phyloP scores from a whole-genome alignment of 2,113 vertebrate species.

The Ailurus styani region DNA sequence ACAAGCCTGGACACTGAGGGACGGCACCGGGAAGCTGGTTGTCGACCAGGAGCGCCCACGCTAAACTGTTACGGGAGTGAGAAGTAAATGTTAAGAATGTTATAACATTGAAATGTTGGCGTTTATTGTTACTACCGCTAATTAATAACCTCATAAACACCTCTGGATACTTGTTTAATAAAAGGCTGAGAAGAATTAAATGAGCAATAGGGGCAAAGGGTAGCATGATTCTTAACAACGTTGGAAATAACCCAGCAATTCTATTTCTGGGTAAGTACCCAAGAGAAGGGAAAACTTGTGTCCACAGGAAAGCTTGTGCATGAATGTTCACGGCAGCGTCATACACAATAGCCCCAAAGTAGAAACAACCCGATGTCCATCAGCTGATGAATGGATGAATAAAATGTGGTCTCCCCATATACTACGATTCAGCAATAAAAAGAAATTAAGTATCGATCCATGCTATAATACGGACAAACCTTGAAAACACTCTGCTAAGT shows the following conservation, averaged over 20 bases:
- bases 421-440: neutral
- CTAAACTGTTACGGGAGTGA: neutral
- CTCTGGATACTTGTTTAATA: neutral
- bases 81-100: neutral
- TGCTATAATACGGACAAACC: neutral
- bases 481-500: neutral
- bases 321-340: neutral
- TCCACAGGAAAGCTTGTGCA: neutral
- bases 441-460: neutral
- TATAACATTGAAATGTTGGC: neutral
- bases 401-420: neutral
- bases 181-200: neutral
- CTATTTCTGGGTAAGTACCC: neutral
- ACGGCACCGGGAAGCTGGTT: rapidly evolving
- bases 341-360: neutral
- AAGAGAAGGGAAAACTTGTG: neutral
- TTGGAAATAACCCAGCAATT: neutral
- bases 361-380: neutral
- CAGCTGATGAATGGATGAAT: neutral
- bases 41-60: neutral
- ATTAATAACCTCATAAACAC: neutral
- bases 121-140: neutral
- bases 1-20: neutral
- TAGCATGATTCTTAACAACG: neutral
- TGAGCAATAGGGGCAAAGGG: neutral